phyloP scores from a whole-genome alignment of 2,888 invertebrate species.

The Oscheius sp. region DNA sequence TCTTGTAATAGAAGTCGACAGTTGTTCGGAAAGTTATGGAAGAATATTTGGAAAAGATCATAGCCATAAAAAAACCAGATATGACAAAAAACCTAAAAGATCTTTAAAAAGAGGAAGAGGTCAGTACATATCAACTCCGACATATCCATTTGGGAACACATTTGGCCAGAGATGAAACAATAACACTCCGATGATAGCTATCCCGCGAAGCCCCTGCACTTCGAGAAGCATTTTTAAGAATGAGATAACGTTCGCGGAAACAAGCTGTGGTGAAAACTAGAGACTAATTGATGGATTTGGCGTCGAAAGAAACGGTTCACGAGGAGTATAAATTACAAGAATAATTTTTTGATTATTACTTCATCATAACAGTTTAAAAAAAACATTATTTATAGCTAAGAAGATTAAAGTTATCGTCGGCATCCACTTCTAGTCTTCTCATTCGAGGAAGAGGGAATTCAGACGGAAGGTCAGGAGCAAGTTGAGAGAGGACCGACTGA shows the following conservation, averaged over 20 bases:
- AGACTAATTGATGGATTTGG: too few species aligned
- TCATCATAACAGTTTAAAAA: too few species aligned
- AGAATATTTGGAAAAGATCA: background rate
- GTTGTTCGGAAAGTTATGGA: background rate
- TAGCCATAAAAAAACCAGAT: slow-evolving; percentile 7
- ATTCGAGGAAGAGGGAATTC: slow-evolving; percentile 2
- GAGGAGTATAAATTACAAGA: too few species aligned
- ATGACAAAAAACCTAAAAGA: background rate
- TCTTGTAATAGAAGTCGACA: background rate
- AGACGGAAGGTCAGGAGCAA: slow-evolving; percentile 1
- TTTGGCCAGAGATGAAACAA: slow-evolving; percentile 9
- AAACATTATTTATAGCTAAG: too few species aligned
- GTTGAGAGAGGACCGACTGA: background rate
- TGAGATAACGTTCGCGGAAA: too few species aligned
- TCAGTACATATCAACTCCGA: background rate
- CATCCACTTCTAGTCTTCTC: slow-evolving; percentile 3
- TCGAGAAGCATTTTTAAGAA: background rate
- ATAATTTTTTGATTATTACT: too few species aligned
- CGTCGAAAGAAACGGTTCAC: too few species aligned
- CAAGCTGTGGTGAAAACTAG: too few species aligned
- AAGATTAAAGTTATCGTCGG: too few species aligned
- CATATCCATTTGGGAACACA: slow-evolving; percentile 2
- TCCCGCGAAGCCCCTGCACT: slow-evolving; percentile 2
- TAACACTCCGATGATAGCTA: background rate
- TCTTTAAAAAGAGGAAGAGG: background rate